phyloP scores from a whole-genome alignment of 2,113 vertebrate species.

The Cyprinus carpio region DNA sequence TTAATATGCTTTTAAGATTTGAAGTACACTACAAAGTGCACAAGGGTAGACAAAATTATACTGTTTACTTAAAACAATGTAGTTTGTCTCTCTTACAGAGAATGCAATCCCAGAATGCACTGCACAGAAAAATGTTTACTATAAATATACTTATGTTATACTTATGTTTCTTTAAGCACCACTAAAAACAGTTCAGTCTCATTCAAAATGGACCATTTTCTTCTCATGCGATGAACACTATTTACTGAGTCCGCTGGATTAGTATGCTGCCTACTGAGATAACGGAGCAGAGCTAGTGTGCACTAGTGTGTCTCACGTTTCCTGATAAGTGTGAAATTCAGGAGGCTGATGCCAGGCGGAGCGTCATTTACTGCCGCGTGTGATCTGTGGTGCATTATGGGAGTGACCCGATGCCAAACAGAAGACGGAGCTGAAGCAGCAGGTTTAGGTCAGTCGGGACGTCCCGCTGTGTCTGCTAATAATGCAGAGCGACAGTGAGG shows the following conservation, averaged over 20 bases:
- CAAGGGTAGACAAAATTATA: no score
- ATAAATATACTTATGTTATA: not conserved
- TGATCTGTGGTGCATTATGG: not conserved
- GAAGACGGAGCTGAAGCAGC: not conserved
- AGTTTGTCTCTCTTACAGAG: not conserved
- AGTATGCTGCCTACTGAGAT: no score
- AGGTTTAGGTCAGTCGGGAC: not conserved
- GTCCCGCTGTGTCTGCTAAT: not conserved
- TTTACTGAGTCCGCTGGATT: no score
- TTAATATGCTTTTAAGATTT: no score
- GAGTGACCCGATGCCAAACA: not conserved
- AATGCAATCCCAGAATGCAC: not conserved
- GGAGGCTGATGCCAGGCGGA: slow-evolving; percentile 11
- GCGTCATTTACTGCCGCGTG: not conserved
- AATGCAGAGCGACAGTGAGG: slow-evolving; percentile 1
- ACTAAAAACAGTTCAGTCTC: no score
- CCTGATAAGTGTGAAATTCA: slow-evolving; percentile 30
- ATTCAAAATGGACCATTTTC: no score
- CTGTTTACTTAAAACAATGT: no score
- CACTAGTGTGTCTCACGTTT: not conserved
- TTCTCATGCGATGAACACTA: no score
- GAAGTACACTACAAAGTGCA: no score
- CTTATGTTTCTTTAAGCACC: not conserved
- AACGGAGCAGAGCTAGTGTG: no score
- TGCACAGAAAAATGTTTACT: not conserved